Conservation (phyloP, 2,113 vertebrate species). For the Oxyura jamaicensis region DNA sequence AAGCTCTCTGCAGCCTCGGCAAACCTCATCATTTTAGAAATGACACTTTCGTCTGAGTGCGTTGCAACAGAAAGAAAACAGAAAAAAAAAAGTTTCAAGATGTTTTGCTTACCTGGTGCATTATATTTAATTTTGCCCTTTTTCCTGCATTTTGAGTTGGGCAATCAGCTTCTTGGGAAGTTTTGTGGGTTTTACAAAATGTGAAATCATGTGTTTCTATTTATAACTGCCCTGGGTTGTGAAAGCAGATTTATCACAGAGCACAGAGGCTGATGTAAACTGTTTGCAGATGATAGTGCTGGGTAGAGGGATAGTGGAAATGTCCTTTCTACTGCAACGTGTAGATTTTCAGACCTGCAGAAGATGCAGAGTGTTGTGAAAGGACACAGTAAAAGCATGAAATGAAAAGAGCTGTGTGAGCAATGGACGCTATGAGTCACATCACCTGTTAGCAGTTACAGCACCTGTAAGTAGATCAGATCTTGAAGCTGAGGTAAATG, state of each 20-base stretch:
- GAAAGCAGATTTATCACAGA: slow-evolving; percentile 25
- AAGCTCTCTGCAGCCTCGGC: background rate
- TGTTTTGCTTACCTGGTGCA: background rate
- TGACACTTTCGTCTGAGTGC: rapidly evolving
- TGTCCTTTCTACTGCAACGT: background rate
- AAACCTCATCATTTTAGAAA: background rate
- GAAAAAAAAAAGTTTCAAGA: background rate
- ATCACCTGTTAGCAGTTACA: background rate
- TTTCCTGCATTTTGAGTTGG: background rate
- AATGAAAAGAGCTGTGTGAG: background rate
- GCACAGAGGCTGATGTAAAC: background rate
- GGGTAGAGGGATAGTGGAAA: background rate
- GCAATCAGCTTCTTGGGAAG: background rate
- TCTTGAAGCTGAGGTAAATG: background rate
- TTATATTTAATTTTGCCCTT: background rate
- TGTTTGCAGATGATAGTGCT: background rate
- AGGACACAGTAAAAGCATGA: background rate
- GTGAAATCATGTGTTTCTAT: background rate
- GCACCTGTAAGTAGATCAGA: background rate
- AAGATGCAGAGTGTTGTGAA: background rate
- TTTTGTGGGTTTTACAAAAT: slow-evolving; percentile 3
- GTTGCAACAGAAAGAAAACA: background rate
- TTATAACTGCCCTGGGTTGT: slow-evolving; percentile 21
- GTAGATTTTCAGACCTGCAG: background rate
- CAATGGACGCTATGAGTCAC: background rate